Conservation (phyloP, 2,797 vertebrate genomes). For the Allobates femoralis region DNA sequence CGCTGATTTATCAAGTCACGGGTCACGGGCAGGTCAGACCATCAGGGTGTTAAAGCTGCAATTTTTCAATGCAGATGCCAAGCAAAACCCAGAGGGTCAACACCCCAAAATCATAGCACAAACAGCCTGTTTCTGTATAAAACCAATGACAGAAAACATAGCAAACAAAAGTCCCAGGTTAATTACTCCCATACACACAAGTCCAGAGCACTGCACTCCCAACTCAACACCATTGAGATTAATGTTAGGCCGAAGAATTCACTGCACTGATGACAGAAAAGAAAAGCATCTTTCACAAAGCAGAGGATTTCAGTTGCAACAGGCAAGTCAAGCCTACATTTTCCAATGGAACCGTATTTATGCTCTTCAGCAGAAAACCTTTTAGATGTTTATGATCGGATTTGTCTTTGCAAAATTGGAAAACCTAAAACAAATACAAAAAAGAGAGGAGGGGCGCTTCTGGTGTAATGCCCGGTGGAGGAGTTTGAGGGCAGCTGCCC, state of each 20-base stretch:
- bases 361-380: background rate
- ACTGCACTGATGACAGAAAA: background rate
- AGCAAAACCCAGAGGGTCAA: constrained; percentile 36
- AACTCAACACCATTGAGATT: background rate
- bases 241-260: background rate
- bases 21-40: constrained; percentile 65
- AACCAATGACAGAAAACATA: background rate
- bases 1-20: constrained; percentile 61
- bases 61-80: constrained; percentile 55
- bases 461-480: too few relatives aligned
- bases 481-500: too few relatives aligned
- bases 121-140: background rate
- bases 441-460: too few relatives aligned
- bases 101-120: constrained; percentile 34
- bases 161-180: background rate
- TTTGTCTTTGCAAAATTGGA: background rate
- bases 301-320: background rate
- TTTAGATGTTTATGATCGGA: background rate
- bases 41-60: constrained; percentile 54
- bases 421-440: too few relatives aligned
- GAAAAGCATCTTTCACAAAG: background rate
- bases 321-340: background rate
- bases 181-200: constrained; percentile 14
- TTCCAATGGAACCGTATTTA: background rate
- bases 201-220: background rate